Base-by-base conservation (phyloP, 1,140 invertebrate genomes). In the Sycophila sp. region DNA sequence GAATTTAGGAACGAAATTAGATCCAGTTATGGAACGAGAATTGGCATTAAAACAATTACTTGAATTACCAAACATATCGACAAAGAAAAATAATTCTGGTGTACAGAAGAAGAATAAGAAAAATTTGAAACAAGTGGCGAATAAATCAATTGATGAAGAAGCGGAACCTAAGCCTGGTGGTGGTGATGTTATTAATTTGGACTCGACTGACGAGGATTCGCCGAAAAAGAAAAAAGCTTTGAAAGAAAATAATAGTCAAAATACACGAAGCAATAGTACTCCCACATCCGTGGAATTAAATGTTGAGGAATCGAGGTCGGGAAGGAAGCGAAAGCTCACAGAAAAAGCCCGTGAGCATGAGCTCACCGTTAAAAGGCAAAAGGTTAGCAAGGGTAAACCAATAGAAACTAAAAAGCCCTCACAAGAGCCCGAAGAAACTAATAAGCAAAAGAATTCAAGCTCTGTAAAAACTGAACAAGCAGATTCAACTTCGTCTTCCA, bases 21-120 rank as follows among this genome's bases (percentile, higher is more conserved):
- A 86, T 71, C 85, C 86, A 4, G 68, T 81, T 13, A 62, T 83
- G 7, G 87, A 88, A 79, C 83, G 86, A 53, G 84, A 88, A 77
- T 69, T 89, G 13, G 88, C 88, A 13, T 74, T 89, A 32, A 88
- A 89, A 63, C 88, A 89, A 64, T 75, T 89, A 11, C 75, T 85
- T 13, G 87, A 88, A 67, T 75, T 88, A 17, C 86, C 86, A 0
- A 72, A 77, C 28, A 67, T 72, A 10, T 69, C 80, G 1, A 24
- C 45, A 3, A 85, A 81, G 62, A 85, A 80, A 68, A 75, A 74
- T 67, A 73, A 69, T 53, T 65, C 71, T 15, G 63, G 79, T 53
- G 55, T 22, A 10, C 53, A 56, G 8, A 76, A 70, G 26, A 56
- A 72, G 11, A 36, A 6, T 19, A 67, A 65, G 10, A 72, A 65